These are phyloP conservation scores for Xylocampa areola DNA, from an alignment of 2,888 invertebrate genomes.

Conservation along the genomic window DNA sequence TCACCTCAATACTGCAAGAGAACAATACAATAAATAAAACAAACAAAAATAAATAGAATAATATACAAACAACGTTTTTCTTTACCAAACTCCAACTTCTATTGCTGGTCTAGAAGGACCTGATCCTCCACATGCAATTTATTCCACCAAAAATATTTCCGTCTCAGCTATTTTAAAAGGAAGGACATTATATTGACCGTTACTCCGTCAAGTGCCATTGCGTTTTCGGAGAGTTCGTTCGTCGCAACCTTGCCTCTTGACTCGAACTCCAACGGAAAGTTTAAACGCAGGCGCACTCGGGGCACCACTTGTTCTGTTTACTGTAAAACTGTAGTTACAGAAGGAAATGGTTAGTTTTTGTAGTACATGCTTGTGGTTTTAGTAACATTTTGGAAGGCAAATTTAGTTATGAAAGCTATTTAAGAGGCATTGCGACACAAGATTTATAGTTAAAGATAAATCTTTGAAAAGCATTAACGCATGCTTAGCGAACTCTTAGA, in stretches of 20 bases:
- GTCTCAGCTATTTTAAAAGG: slow-evolving; percentile 37
- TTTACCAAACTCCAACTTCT: background rate
- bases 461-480: too few relatives aligned
- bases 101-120: background rate
- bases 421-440: too few relatives aligned
- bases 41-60: too few relatives aligned
- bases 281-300: slow-evolving; percentile 47
- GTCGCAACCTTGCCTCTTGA: slow-evolving; percentile 39
- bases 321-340: slow-evolving; percentile 15
- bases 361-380: slow-evolving; percentile 2
- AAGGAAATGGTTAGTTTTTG: slow-evolving; percentile 14
- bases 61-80: too few relatives aligned
- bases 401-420: too few relatives aligned
- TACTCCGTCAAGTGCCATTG: slow-evolving; percentile 40
- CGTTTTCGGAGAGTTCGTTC: slow-evolving; percentile 31
- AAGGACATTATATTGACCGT: slow-evolving; percentile 29
- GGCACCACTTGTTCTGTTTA: slow-evolving; percentile 34
- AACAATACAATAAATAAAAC: too few relatives aligned
- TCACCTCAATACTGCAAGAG: too few relatives aligned
- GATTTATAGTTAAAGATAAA: too few relatives aligned
- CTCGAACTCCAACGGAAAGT: slow-evolving; percentile 54
- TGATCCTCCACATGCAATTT: slow-evolving; percentile 13
- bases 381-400: background rate
- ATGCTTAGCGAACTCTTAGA: too few relatives aligned
- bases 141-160: slow-evolving; percentile 23